Base-by-base conservation (phyloP, 2,113 vertebrate species). In the Oryzias woworae region DNA sequence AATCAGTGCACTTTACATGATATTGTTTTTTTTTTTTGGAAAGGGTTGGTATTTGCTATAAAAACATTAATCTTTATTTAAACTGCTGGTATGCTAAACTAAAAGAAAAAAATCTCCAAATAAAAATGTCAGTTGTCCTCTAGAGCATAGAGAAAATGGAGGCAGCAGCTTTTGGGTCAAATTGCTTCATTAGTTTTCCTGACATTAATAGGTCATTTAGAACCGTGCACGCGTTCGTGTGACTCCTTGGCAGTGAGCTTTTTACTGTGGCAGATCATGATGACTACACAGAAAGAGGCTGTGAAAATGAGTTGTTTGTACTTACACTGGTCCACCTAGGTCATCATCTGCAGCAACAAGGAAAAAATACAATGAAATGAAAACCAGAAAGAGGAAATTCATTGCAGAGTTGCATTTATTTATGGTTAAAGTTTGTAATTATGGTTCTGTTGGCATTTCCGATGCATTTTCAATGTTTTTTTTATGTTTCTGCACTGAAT, bases 291-390 rank as follows among this genome's bases (percentile, higher is more conserved):
- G 12, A 44, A 45, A 55, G 20, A 49, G 14, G 43, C 58, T 23
- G 44, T 7, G 20, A 66, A 65, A 61, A 22, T 24, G 13, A 54
- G 60, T 52, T 22, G 8, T 54, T 67, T 57, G 57, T 85, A 91
- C 88, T 98, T 92, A 99, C 97, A 95, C 92, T 89, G 96, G 96
- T 78, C 97, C 97, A 85, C 95, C 94, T 95, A 94, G 93, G 90
- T 98, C 96, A 77, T 98, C 97, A 65, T 98, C 97, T 98, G 85
- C 75, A 64, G 87, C 74, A 86, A 60, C 48, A 73, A 74, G 66
- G 80, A 55, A 36, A 73, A 81, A 63, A 81, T 60, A 80, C 64
- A 72, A 65, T 86, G 13, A 88, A 83, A 82, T 84, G 58, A 87
- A 76, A 63, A 82, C 63, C 89, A 91, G 85, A 66, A 89, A 85